A percentile compares a stretch with the other conserved stretches of the same genome.
phyloP scores from a whole-genome alignment of 2,888 invertebrate genomes.

The Epsilonema sp. region DNA sequence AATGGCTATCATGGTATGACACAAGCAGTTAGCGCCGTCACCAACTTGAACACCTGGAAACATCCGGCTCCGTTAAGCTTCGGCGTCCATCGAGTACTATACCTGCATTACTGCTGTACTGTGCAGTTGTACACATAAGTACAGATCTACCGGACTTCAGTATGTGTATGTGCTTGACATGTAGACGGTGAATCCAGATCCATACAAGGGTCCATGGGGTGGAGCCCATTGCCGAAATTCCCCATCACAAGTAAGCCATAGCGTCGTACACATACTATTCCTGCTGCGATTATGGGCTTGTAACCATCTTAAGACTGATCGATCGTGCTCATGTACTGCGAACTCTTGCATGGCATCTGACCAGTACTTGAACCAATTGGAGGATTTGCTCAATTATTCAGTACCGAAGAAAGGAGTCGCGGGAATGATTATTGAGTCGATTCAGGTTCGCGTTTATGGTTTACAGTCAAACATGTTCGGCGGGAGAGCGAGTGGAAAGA shows the following conservation, averaged over 20 bases:
- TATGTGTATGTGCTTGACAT: no score
- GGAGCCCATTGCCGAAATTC: slow-evolving; percentile 71
- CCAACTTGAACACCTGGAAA: slow-evolving; percentile 57
- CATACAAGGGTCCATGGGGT: slow-evolving; percentile 72
- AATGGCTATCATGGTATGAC: slow-evolving; percentile 84
- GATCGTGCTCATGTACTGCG: slow-evolving; percentile 45
- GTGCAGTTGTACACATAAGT: not conserved
- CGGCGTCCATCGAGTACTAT: slow-evolving; percentile 10
- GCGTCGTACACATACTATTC: no score
- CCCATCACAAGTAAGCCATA: slow-evolving; percentile 39
- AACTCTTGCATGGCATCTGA: slow-evolving; percentile 13
- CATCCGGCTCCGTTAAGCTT: slow-evolving; percentile 33
- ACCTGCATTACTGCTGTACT: not conserved
- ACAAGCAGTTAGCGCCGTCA: slow-evolving; percentile 56
- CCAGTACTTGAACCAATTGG: slow-evolving; percentile 55
- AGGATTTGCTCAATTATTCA: slow-evolving; percentile 54
- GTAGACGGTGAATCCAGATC: slow-evolving; percentile 72
- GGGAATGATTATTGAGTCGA: slow-evolving; percentile 78
- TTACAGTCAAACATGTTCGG: no score
- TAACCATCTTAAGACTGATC: slow-evolving; percentile 43
- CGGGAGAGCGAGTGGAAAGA: slow-evolving; percentile 63
- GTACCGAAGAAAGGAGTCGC: slow-evolving; percentile 58
- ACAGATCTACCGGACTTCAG: no score
- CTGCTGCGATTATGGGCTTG: no score
- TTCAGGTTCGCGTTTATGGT: slow-evolving; percentile 44